Evolutionary conservation across 2,113 vertebrate species (phyloP), one percentile per base, ranked within the genome.

Genomic region (Sceloporus undulatus): DNA sequence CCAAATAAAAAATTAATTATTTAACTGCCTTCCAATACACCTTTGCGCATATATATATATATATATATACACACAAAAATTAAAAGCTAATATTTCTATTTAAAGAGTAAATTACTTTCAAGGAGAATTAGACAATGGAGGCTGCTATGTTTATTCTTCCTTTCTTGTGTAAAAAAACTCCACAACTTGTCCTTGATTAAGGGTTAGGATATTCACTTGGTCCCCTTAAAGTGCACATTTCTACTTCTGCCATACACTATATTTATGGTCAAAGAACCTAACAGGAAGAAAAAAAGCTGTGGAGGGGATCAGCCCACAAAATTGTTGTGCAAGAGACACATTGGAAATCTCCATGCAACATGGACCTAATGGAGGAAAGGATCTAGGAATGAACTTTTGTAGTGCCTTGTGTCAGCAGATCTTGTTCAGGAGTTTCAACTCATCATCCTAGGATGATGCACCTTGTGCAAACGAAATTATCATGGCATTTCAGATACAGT

Each of bases 31-130:
- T 34, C 18, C 5, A 52, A n/a, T 25, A 29, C 16, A 52, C 40
- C 86, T 91, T 85, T 90, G 78, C 86, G 34, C 85, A 92, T 90
- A 40, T 84, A 71, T 91, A 10, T 86, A 88, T n/a, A n/a, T n/a
- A n/a, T n/a, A n/a, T n/a, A n/a, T n/a, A n/a, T n/a, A n/a, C n/a
- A n/a, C n/a, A n/a, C n/a, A n/a, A n/a, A n/a, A n/a, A n/a, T 83
- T 79, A 93, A 87, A 89, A 88, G 82, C 29, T 79, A 91, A 91
- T 82, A 62, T 42, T 93, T 62, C 29, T n/a, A 90, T 83, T 92
- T 92, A 91, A 88, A 89, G 85, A 87, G 14, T 85, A 91, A 90
- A 90, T 52, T 94, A 42, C 71, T 85, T 83, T 88, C 42, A 48
- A 78, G 81, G 84, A 89, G 29, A 79, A 70, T 40, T 52, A 14